Conservation (phyloP, 2,113 vertebrate species). For the Sitta europaea region DNA sequence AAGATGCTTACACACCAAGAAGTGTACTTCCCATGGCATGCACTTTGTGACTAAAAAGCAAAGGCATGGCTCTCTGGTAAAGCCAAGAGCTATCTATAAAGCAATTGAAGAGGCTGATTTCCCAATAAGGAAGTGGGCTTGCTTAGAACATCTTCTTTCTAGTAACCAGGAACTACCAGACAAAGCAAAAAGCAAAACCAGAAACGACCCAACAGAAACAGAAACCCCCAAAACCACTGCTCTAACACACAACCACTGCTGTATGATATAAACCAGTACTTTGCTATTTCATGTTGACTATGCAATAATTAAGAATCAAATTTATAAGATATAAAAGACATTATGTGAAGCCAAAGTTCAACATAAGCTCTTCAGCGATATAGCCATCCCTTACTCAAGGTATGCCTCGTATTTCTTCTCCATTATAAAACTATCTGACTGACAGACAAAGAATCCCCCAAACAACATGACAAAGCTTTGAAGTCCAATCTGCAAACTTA, state of each 20-base stretch:
- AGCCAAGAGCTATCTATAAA: background rate
- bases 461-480: background rate
- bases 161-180: background rate
- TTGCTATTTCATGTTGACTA: background rate
- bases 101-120: background rate
- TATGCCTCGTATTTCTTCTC: background rate
- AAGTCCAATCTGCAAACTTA: background rate
- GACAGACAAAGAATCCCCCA: background rate
- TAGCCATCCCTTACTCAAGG: background rate
- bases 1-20: background rate
- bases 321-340: background rate
- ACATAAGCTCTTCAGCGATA: background rate
- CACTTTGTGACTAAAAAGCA: conserved; percentile 32
- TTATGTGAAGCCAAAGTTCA: background rate
- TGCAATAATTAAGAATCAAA: background rate
- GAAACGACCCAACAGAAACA: background rate
- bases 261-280: background rate
- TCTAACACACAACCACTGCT: background rate
- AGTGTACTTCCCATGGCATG: background rate
- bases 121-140: background rate
- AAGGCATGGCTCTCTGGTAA: background rate
- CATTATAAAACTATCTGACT: background rate
- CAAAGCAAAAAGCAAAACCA: background rate
- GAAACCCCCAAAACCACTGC: background rate
- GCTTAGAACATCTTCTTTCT: background rate